A percentile compares a stretch with the other conserved stretches of the same genome.
phyloP scores from a whole-genome alignment of 2,113 vertebrate genomes.

The Odocoileus virginianus region DNA sequence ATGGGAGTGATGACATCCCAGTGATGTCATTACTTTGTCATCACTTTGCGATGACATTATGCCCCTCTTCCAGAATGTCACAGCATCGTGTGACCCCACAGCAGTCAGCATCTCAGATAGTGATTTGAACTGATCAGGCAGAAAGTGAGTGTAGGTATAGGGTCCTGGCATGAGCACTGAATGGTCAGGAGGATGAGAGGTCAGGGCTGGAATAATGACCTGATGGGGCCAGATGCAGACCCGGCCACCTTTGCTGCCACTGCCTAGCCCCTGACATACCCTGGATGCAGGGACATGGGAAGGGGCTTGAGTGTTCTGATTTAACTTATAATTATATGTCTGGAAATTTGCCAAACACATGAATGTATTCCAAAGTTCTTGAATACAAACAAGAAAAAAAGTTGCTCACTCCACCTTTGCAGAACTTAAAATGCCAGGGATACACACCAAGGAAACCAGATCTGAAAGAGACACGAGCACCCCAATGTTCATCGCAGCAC shows the following conservation, averaged over 20 bases:
- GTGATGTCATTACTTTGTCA: neutral
- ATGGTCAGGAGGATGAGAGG: fast-evolving
- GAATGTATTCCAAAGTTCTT: neutral
- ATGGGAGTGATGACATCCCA: neutral
- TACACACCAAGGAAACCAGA: no score
- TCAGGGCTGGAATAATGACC: neutral
- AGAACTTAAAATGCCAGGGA: neutral
- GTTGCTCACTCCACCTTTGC: neutral
- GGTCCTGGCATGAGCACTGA: neutral
- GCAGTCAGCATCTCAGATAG: neutral
- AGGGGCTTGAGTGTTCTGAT: neutral
- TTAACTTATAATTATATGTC: neutral
- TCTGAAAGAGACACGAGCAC: no score
- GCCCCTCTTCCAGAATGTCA: neutral
- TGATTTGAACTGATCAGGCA: neutral
- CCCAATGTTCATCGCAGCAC: no score
- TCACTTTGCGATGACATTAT: neutral
- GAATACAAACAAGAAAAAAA: neutral
- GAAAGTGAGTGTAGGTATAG: neutral
- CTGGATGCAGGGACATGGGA: neutral
- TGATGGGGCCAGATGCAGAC: neutral
- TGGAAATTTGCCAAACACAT: neutral
- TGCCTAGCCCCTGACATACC: neutral
- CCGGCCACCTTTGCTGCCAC: fast-evolving
- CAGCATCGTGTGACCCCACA: neutral